Percentiles rank a stretch among this genome's conserved stretches.
These are phyloP conservation scores for Alces alces DNA, from an alignment of 2,113 vertebrate species.

Conservation along the genomic window DNA sequence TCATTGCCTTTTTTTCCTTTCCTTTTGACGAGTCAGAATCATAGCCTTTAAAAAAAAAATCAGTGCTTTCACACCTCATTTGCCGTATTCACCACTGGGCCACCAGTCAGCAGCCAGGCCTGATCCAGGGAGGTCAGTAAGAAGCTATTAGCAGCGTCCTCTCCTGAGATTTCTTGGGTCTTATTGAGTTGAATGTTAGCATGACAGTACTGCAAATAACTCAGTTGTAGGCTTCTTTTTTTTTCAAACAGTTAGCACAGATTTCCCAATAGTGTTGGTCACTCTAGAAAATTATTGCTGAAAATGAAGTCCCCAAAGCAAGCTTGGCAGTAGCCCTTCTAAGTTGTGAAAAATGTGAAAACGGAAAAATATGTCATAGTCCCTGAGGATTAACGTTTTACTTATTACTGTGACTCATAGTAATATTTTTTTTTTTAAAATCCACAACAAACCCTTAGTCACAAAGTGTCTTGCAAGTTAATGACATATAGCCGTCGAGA, in stretches of 20 bases:
- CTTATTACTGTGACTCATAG: slow-evolving; percentile 53
- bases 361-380: slow-evolving; percentile 67
- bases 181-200: slow-evolving; percentile 87
- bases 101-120: slow-evolving; percentile 76
- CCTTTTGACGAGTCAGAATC: slow-evolving; percentile 75
- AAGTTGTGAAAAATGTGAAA: slow-evolving; percentile 66
- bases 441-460: background rate
- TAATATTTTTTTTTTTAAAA: slow-evolving; percentile 50
- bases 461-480: background rate
- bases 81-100: slow-evolving; percentile 81
- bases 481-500: background rate
- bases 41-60: slow-evolving; percentile 74
- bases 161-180: slow-evolving; percentile 83
- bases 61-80: slow-evolving; percentile 85
- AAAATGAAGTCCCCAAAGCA: slow-evolving; percentile 81
- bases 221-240: slow-evolving; percentile 75
- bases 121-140: slow-evolving; percentile 80
- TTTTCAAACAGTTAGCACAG: slow-evolving; percentile 82
- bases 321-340: slow-evolving; percentile 73
- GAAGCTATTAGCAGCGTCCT: slow-evolving; percentile 85
- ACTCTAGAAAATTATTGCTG: slow-evolving; percentile 84
- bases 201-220: slow-evolving; percentile 87
- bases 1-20: slow-evolving; percentile 67
- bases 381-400: slow-evolving; percentile 35
- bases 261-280: slow-evolving; percentile 88